Base-by-base conservation (phyloP, 30 jellyfish, hydroid and myxozoan genomes). In the Catostylus mosaicus region DNA sequence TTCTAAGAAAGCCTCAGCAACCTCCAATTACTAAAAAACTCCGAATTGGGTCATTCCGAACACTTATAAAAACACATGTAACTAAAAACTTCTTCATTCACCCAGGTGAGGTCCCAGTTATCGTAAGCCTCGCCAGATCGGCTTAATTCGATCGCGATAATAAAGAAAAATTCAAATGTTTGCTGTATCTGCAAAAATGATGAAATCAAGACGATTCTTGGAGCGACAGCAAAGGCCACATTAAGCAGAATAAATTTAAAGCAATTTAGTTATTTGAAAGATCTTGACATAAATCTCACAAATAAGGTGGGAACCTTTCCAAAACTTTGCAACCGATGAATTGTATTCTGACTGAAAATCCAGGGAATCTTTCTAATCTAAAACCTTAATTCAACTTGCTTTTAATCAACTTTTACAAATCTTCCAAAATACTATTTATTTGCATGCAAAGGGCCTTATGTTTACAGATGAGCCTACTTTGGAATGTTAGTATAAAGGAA, bases 351-450 rank as follows among this genome's bases (percentile, higher is more conserved):
- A n/a, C n/a, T n/a, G 24, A 48, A 48, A 16, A 4, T 6, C 63
- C 4, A 48, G 20, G 63, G 63, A 48, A 40, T 48, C 24, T 48
- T 2, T 48, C 63, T 16, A 48, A 48, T 8, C 20, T 27, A 48
- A 48, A 16, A 8, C 20, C 23, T 16, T 59, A 27, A 59, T 27
- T 59, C 36, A 37, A 59, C 6, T 59, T 59, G 38, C 9, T 59
- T 23, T 27, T 59, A 59, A 59, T 59, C 11, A 59, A 59, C 71
- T 59, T 59, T 59, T 23, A 37, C 36, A 59, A 59, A 59, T 27
- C 71, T 27, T 16, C 19, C 9, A 59, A 27, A 59, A 59, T 19
- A 23, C 40, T 59, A 59, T 59, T 59, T 7, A 59, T 27, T 24
- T 59, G 38, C 71, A 22, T 10, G 37, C 38, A 20, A 59, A n/a